Percentiles rank a stretch among this genome's conserved stretches.
These are phyloP conservation scores for Drosophila crucigera DNA, from an alignment of 2,888 invertebrate species.

Conservation along the genomic window DNA sequence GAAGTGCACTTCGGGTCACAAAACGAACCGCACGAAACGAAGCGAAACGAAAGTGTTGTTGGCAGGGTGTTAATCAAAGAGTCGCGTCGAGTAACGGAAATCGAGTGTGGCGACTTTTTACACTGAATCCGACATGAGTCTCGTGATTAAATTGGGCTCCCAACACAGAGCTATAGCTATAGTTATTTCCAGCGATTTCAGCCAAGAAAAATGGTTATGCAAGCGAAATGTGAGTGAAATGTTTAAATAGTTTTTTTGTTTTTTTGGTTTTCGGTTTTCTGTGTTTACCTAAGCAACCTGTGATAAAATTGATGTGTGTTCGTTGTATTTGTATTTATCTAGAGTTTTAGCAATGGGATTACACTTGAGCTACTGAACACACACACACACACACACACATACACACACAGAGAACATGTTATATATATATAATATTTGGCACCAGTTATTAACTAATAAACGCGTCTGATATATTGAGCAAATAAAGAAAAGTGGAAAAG, in stretches of 20 bases:
- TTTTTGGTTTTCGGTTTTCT: neutral
- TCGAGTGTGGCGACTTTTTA: constrained; percentile 1
- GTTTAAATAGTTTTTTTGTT: neutral
- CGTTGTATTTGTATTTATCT: constrained; percentile 33
- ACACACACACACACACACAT: constrained; percentile 33
- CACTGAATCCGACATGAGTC: constrained; percentile 66
- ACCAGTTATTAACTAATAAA: constrained; percentile 46
- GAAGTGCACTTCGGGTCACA: constrained; percentile 18
- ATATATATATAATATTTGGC: constrained; percentile 15
- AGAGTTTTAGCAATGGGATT: constrained; percentile 58
- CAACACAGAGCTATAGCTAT: neutral
- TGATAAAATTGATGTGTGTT: constrained; percentile 61
- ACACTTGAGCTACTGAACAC: constrained; percentile 59
- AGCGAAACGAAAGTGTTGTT: neutral
- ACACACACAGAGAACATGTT: neutral
- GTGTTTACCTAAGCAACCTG: constrained; percentile 37
- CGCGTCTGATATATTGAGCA: constrained; percentile 42
- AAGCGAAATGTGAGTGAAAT: constrained; percentile 61
- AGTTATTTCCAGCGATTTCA: neutral
- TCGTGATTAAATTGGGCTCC: constrained; percentile 68
- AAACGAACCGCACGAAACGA: neutral
- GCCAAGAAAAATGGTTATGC: constrained; percentile 46
- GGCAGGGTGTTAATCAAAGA: constrained; percentile 39
- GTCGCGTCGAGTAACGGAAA: constrained; percentile 13
- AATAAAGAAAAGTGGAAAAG: constrained; percentile 31